These are phyloP conservation scores for Aspidiotus rigidus DNA, from an alignment of 2,888 invertebrate genomes.

Conservation along the genomic window DNA sequence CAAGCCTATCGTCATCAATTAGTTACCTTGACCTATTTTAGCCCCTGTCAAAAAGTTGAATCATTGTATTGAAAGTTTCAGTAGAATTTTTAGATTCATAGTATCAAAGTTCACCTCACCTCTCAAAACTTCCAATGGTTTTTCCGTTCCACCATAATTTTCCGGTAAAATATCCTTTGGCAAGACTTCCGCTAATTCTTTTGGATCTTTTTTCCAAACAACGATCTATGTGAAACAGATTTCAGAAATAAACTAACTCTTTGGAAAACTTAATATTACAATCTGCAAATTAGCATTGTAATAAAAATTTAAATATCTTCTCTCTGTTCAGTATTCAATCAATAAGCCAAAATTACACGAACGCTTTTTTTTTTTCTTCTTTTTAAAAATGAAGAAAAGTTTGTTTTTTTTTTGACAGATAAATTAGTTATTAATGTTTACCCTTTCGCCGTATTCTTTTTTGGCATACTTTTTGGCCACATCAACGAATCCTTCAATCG, in stretches of 20 bases:
- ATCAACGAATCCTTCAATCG: slow-evolving; percentile 13
- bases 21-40: too few relatives aligned
- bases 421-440: not conserved
- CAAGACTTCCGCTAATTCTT: slow-evolving; percentile 19
- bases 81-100: not conserved
- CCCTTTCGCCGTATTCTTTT: slow-evolving; percentile 23
- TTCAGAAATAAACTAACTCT: not conserved
- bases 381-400: not conserved
- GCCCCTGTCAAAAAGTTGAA: too few relatives aligned
- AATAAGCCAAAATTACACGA: not conserved
- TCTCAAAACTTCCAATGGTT: slow-evolving; percentile 19
- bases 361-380: not conserved
- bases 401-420: not conserved
- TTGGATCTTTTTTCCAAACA: slow-evolving; percentile 21
- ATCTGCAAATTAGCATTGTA: not conserved
- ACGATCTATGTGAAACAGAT: slow-evolving; percentile 1
- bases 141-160: slow-evolving; percentile 25
- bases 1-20: too few relatives aligned
- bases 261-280: not conserved
- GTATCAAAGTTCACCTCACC: not conserved
- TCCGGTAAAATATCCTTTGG: slow-evolving; percentile 22
- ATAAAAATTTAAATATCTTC: not conserved
- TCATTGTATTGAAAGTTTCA: too few relatives aligned
- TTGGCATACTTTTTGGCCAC: slow-evolving; percentile 18
- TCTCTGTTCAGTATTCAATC: not conserved